Evolutionary conservation across 1,140 invertebrate genomes (phyloP).

Genomic region (Sitodiplosis mosellana): DNA sequence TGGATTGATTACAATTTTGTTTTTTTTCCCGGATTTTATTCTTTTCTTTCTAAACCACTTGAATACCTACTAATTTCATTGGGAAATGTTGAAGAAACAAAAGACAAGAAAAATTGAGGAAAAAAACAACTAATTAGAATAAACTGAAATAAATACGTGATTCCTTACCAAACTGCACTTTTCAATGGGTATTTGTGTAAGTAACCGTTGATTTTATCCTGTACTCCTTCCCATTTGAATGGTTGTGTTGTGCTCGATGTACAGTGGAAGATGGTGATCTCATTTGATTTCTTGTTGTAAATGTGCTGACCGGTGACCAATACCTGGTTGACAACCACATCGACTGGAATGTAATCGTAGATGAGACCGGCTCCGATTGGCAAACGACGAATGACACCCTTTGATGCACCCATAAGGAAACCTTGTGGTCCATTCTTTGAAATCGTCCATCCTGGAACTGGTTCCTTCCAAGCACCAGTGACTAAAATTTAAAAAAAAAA

Average conservation of each 20-base stretch:
- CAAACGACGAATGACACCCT: slow-evolving; percentile 71
- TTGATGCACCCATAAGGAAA: slow-evolving; percentile 84
- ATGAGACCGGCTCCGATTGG: slow-evolving; percentile 53
- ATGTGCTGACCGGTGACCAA: slow-evolving; percentile 64
- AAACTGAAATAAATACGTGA: background rate
- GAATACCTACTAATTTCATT: too few species aligned
- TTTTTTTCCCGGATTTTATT: too few species aligned
- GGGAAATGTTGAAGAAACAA: too few species aligned
- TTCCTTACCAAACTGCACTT: slow-evolving; percentile 51
- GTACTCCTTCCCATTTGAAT: slow-evolving; percentile 60
- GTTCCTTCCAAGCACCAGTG: slow-evolving; percentile 81
- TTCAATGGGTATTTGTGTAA: slow-evolving; percentile 56
- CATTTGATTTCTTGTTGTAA: slow-evolving; percentile 30
- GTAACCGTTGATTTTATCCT: slow-evolving; percentile 39
- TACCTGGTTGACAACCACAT: slow-evolving; percentile 76
- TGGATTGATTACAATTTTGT: background rate
- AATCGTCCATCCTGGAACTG: slow-evolving; percentile 84
- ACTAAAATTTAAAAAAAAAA: slow-evolving; percentile 35
- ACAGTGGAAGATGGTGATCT: slow-evolving; percentile 66
- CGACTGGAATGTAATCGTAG: slow-evolving; percentile 89
- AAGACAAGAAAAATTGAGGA: too few species aligned
- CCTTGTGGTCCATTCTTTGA: slow-evolving; percentile 96
- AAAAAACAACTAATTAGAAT: background rate
- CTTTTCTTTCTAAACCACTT: too few species aligned
- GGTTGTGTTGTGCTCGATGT: slow-evolving; percentile 77